Evolutionary conservation across 2,888 invertebrate species (phyloP).

Genomic region (Mythimna albipuncta): DNA sequence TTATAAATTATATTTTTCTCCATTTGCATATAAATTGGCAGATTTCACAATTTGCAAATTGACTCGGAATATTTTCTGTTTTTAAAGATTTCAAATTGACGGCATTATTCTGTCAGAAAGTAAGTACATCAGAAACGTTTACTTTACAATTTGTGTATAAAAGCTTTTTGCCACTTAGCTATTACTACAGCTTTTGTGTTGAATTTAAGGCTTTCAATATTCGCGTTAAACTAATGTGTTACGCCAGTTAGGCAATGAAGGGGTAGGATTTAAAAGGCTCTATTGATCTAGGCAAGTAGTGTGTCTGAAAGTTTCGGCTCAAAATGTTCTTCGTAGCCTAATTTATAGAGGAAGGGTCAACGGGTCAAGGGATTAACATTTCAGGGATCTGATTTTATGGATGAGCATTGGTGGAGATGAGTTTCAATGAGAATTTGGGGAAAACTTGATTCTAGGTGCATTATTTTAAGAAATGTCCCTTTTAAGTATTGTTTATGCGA

Average conservation of each 20-base stretch:
- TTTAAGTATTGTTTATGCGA: not conserved
- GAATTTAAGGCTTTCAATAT: conserved; percentile 42
- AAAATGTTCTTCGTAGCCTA: not conserved
- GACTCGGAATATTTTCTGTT: conserved; percentile 6
- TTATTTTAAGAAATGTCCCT: not conserved
- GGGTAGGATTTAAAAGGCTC: conserved; percentile 38
- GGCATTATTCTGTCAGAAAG: conserved; percentile 22
- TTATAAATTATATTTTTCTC: conserved; percentile 7
- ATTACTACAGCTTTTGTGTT: conserved; percentile 43
- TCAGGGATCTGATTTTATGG: not conserved
- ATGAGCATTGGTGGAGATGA: not conserved
- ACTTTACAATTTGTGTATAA: conserved; percentile 42
- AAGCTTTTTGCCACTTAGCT: conserved; percentile 54
- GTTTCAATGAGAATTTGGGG: conserved; percentile 3
- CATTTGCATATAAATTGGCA: conserved; percentile 33
- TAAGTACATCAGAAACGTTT: conserved; percentile 36
- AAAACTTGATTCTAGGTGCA: not conserved
- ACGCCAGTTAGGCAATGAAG: conserved; percentile 28
- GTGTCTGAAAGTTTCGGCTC: conserved; percentile 2
- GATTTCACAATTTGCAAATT: conserved; percentile 16
- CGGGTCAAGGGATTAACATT: not conserved
- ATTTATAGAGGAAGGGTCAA: not conserved
- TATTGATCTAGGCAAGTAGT: conserved; percentile 28
- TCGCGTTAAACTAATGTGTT: conserved; percentile 48
- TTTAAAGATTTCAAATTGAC: conserved; percentile 10